Conservation (phyloP, 2,113 vertebrate species). For the Megaceryle torquata region DNA sequence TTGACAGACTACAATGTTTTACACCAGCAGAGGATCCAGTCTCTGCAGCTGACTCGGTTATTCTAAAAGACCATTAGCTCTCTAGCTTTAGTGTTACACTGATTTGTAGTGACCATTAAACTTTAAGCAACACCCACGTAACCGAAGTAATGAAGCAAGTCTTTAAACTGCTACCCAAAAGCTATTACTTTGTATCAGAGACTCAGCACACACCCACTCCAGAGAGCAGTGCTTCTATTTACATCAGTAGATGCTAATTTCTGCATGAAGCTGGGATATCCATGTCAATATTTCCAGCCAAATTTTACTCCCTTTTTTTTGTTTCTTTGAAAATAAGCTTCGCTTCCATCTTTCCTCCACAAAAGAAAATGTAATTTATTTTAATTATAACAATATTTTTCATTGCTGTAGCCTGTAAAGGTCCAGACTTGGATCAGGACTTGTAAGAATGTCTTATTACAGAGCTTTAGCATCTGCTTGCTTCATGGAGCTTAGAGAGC, state of each 20-base stretch:
- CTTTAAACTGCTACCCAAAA: not conserved
- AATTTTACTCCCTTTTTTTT: not conserved
- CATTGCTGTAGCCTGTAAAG: not conserved
- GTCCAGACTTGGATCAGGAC: not conserved
- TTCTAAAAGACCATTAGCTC: conserved; percentile 21
- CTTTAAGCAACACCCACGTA: conserved; percentile 4
- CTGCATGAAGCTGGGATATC: not conserved
- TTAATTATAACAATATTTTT: not conserved
- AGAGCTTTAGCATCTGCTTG: not conserved
- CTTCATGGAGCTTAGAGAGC: not conserved
- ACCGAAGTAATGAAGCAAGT: not conserved
- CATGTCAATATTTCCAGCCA: not conserved
- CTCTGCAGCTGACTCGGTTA: conserved; percentile 14
- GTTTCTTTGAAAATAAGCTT: not conserved
- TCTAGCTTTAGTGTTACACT: conserved; percentile 29
- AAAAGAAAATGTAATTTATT: not conserved
- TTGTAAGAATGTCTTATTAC: not conserved
- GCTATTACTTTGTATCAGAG: not conserved
- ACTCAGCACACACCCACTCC: not conserved
- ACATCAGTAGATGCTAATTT: not conserved
- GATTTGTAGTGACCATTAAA: conserved; percentile 38
- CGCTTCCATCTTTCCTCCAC: not conserved
- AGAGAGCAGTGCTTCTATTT: not conserved
- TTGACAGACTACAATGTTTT: not conserved
- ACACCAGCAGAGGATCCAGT: not conserved